Conservation (phyloP, 2,113 vertebrate species). For the Sprattus sprattus region DNA sequence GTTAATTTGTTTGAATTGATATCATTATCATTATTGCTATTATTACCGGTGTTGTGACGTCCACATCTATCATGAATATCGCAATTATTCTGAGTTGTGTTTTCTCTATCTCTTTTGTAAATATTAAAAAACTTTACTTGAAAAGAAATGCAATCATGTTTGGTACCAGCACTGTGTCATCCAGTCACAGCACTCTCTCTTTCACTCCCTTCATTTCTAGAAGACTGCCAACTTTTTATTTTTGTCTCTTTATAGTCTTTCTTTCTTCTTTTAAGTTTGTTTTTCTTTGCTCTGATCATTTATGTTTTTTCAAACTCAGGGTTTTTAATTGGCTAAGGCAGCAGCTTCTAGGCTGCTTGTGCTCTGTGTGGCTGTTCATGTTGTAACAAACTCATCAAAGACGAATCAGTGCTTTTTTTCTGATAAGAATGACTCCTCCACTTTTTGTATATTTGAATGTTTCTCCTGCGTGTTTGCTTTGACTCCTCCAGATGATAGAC, state of each 20-base stretch:
- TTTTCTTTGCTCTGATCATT: slow-evolving; percentile 36
- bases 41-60: background rate
- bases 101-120: slow-evolving; percentile 64
- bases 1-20: slow-evolving; percentile 60
- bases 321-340: slow-evolving; percentile 64
- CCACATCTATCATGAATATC: slow-evolving; percentile 25
- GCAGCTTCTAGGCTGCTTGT: slow-evolving; percentile 56
- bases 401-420: slow-evolving; percentile 58
- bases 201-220: slow-evolving; percentile 45
- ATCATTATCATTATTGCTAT: slow-evolving; percentile 38
- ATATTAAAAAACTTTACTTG: slow-evolving; percentile 65
- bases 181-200: slow-evolving; percentile 46
- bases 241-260: slow-evolving; percentile 54
- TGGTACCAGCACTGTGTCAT: slow-evolving; percentile 50
- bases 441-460: background rate
- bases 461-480: slow-evolving; percentile 28
- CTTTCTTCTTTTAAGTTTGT: slow-evolving; percentile 50
- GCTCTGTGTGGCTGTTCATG: slow-evolving; percentile 60
- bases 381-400: slow-evolving; percentile 50
- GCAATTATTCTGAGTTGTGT: slow-evolving; percentile 37
- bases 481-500: background rate
- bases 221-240: slow-evolving; percentile 66
- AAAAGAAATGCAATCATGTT: slow-evolving; percentile 61
- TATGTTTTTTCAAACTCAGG: slow-evolving; percentile 71
- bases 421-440: slow-evolving; percentile 17